A percentile compares a stretch with the other conserved stretches of the same genome.
phyloP scores from a whole-genome alignment of 1,140 invertebrate species.

The Stegodyphus mimosarum region DNA sequence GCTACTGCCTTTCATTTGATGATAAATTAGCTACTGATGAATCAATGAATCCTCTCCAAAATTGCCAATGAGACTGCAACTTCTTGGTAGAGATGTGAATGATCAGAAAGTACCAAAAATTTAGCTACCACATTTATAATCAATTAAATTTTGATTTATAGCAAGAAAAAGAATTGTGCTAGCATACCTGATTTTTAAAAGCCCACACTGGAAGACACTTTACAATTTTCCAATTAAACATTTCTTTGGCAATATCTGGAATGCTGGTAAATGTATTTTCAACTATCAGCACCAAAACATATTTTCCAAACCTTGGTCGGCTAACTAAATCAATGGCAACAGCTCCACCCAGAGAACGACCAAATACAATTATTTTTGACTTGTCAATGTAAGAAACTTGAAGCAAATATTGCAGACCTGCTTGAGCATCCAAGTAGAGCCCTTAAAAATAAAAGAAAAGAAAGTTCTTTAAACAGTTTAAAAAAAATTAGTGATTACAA shows the following conservation, averaged over 20 bases:
- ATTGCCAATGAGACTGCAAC: too few species aligned
- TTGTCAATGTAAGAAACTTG: constrained; percentile 85
- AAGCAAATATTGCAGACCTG: constrained; percentile 85
- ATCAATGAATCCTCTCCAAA: too few species aligned
- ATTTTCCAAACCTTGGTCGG: constrained; percentile 74
- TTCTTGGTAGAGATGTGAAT: too few species aligned
- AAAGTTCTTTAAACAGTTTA: too few species aligned
- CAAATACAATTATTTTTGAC: constrained; percentile 90
- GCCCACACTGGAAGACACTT: constrained; percentile 62
- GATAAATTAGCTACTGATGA: too few species aligned
- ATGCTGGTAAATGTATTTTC: constrained; percentile 97
- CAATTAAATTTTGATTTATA: neutral
- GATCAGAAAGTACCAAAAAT: too few species aligned
- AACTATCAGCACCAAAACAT: constrained; percentile 85
- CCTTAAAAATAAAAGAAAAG: constrained; percentile 66
- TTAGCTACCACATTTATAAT: too few species aligned
- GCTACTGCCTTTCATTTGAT: too few species aligned
- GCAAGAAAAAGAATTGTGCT: neutral
- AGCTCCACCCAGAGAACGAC: constrained; percentile 80
- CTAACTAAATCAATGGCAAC: constrained; percentile 86
- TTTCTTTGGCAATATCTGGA: constrained; percentile 83
- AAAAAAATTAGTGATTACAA: too few species aligned
- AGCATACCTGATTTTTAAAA: constrained; percentile 64
- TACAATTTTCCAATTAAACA: constrained; percentile 67
- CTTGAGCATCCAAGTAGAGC: constrained; percentile 86